A percentile compares a stretch with the other conserved stretches of the same genome.
These are phyloP conservation scores for Ictalurus furcatus DNA, from an alignment of 2,113 vertebrate genomes.

Conservation along the genomic window DNA sequence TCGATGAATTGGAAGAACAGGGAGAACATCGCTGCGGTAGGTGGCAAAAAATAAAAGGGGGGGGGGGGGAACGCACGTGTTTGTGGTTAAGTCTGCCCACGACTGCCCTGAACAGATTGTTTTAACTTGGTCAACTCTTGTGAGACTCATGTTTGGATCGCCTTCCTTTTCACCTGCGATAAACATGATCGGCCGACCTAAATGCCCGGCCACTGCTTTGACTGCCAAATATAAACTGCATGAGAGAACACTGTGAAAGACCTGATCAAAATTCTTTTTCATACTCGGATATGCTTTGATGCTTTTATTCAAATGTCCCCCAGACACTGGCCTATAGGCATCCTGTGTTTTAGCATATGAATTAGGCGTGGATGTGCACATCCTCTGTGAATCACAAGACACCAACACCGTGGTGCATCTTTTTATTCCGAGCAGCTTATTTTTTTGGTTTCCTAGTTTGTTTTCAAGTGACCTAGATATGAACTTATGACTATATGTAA, in stretches of 20 bases:
- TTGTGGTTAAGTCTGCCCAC: neutral
- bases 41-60: neutral
- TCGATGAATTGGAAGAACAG: conserved; percentile 70
- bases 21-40: conserved; percentile 10
- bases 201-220: conserved; percentile 72
- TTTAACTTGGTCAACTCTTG: too few species aligned
- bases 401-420: neutral
- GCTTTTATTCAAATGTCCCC: conserved; percentile 77
- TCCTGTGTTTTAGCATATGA: conserved; percentile 70
- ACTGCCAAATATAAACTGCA: conserved; percentile 82
- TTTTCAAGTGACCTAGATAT: neutral
- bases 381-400: neutral
- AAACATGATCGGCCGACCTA: conserved; percentile 58
- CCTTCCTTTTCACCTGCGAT: conserved; percentile 61
- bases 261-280: conserved; percentile 46
- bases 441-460: neutral
- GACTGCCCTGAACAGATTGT: neutral
- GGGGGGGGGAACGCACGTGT: too few species aligned
- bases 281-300: conserved; percentile 74
- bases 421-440: neutral
- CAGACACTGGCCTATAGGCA: conserved; percentile 67
- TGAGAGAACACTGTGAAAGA: conserved; percentile 53
- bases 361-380: conserved; percentile 56
- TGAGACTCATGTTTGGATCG: conserved; percentile 7
- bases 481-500: neutral